Percentiles rank a stretch among this genome's conserved stretches.
Conservation (phyloP, 2,888 invertebrate genomes). For the Leptothorax acervorum region DNA sequence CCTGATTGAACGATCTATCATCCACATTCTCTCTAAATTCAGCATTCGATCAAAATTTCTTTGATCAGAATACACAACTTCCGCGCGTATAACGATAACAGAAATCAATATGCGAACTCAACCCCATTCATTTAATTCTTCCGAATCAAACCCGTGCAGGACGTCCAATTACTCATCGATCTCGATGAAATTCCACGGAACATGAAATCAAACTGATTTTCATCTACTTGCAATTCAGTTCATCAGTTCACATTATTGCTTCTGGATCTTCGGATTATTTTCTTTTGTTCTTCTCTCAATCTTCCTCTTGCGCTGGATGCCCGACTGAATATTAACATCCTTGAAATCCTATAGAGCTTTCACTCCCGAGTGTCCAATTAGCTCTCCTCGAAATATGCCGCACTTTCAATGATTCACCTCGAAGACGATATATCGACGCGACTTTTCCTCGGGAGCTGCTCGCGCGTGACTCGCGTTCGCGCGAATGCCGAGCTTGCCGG, state of each 20-base stretch:
- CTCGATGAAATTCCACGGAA: neutral
- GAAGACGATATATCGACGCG: neutral
- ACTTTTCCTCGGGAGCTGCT: slow-evolving; percentile 55
- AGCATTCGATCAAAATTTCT: neutral
- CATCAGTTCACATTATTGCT: slow-evolving; percentile 1
- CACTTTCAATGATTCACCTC: neutral
- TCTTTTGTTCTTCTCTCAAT: neutral
- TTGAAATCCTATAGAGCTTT: neutral
- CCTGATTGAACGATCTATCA: slow-evolving; percentile 8
- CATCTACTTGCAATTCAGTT: neutral
- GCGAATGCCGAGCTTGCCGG: slow-evolving; percentile 57
- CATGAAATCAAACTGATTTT: neutral
- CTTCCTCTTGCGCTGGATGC: neutral
- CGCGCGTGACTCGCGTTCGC: slow-evolving; percentile 66
- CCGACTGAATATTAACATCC: neutral
- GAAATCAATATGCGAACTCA: neutral
- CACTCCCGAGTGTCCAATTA: neutral
- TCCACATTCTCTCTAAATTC: neutral
- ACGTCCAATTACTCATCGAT: neutral
- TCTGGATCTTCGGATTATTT: neutral
- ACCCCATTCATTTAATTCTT: neutral
- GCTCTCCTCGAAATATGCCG: neutral
- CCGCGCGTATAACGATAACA: neutral
- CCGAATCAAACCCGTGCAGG: neutral
- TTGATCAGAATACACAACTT: neutral